phyloP scores from a whole-genome alignment of 2,797 vertebrate species.

The Megalops cyprinoides region DNA sequence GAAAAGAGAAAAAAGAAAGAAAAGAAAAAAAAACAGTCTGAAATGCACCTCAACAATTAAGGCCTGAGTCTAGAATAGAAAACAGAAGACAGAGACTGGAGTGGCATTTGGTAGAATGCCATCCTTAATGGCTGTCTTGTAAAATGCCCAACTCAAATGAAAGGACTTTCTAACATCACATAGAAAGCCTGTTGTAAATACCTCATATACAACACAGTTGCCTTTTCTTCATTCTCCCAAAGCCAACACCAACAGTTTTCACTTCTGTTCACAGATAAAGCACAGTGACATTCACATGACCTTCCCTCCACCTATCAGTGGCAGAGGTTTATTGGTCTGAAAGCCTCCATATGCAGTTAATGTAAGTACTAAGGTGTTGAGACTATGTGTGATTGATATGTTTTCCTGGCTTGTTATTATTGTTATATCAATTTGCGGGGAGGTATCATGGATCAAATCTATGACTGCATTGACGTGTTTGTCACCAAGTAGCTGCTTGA shows the following conservation, averaged over 20 bases:
- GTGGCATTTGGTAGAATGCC: neutral
- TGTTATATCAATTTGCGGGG: neutral
- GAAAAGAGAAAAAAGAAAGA: too few relatives aligned
- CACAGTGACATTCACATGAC: neutral
- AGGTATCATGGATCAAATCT: neutral
- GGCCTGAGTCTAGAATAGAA: too few relatives aligned
- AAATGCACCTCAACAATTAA: too few relatives aligned
- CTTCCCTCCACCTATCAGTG: neutral
- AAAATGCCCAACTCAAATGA: too few relatives aligned
- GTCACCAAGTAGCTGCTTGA: neutral
- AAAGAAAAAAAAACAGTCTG: neutral
- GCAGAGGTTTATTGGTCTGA: conserved; percentile 3
- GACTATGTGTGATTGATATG: conserved; percentile 8
- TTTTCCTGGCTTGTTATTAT: conserved; percentile 4
- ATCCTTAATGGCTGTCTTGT: too few relatives aligned
- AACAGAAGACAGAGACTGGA: too few relatives aligned
- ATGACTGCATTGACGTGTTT: neutral
- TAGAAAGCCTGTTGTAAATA: neutral
- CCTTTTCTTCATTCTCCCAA: neutral
- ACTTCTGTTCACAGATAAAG: neutral
- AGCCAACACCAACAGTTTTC: neutral
- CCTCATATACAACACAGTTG: neutral
- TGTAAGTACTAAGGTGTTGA: neutral
- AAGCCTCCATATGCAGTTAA: neutral
- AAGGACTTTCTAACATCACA: neutral